Percentiles rank a stretch among this genome's conserved stretches.
Evolutionary conservation across 2,113 vertebrate species (phyloP).

Genomic region (Maylandia zebra): DNA sequence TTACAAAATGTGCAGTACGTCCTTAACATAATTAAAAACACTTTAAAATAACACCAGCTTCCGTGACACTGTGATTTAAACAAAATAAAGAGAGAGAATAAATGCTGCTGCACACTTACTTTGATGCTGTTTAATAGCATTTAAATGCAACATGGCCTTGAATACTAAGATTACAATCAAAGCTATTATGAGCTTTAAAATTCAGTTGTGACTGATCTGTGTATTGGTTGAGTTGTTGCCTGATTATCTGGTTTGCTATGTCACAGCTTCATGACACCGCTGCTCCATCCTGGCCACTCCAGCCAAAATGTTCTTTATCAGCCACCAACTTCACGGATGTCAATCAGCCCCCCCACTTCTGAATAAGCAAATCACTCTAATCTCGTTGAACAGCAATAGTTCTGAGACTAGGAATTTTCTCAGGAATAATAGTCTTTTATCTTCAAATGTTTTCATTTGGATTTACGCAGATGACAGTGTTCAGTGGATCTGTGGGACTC

Average conservation of each 20-base stretch:
- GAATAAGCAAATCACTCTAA: not conserved
- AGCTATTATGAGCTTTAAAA: not conserved
- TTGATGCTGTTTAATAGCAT: not conserved
- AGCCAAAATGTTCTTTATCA: not conserved
- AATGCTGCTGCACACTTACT: not conserved
- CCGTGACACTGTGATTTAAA: not conserved
- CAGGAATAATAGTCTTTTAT: not conserved
- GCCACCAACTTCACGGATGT: not conserved
- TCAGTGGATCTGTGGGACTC: constrained; percentile 10
- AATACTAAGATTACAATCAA: not conserved
- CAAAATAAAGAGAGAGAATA: not conserved
- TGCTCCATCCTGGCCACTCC: not conserved
- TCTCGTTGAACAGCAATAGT: not conserved
- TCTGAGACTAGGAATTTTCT: not conserved
- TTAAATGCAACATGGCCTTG: not conserved
- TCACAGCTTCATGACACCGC: too few species aligned
- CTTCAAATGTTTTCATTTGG: not conserved
- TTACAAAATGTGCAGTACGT: not conserved
- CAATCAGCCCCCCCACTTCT: not conserved
- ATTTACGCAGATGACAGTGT: constrained; percentile 7
- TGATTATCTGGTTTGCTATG: not conserved
- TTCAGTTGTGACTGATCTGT: not conserved
- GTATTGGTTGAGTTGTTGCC: not conserved
- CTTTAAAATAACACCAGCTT: not conserved
- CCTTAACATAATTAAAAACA: not conserved